These are phyloP conservation scores for Drosophila gunungcola DNA, from an alignment of 1,140 invertebrate species.

Conservation along the genomic window DNA sequence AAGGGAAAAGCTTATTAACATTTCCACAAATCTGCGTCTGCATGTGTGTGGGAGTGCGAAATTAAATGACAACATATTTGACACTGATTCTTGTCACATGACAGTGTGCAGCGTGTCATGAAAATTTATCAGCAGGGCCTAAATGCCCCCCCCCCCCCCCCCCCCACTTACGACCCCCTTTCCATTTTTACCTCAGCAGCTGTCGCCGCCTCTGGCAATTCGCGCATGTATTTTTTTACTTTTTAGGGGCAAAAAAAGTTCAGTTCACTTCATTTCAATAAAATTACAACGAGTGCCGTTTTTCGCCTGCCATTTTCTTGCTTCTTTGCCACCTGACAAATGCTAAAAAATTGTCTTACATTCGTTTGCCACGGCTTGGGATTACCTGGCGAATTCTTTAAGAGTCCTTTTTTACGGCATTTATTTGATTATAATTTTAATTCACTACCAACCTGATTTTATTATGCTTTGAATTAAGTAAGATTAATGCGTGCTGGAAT, in stretches of 20 bases:
- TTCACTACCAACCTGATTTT: slow-evolving; percentile 32
- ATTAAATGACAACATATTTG: slow-evolving; percentile 84
- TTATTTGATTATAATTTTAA: slow-evolving; percentile 52
- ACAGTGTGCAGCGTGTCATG: slow-evolving; percentile 70
- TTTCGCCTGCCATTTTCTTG: slow-evolving; percentile 2
- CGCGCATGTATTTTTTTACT: slow-evolving; percentile 58
- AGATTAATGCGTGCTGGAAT: slow-evolving; percentile 7
- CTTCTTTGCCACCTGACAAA: slow-evolving; percentile 38
- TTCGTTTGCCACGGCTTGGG: slow-evolving; percentile 21
- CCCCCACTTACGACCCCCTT: background rate
- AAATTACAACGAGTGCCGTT: slow-evolving; percentile 54
- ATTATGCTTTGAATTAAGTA: slow-evolving; percentile 11
- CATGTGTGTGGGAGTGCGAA: slow-evolving; percentile 68
- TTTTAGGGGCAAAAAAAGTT: slow-evolving; percentile 39
- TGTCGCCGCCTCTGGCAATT: slow-evolving; percentile 39
- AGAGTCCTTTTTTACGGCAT: slow-evolving; percentile 34
- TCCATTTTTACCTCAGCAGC: slow-evolving; percentile 1
- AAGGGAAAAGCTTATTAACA: slow-evolving; percentile 75
- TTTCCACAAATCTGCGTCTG: slow-evolving; percentile 73
- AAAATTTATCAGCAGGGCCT: slow-evolving; percentile 78
- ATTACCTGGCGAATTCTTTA: slow-evolving; percentile 21
- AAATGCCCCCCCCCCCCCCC: slow-evolving; percentile 46
- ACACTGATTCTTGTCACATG: slow-evolving; percentile 81
- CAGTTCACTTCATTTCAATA: slow-evolving; percentile 60
- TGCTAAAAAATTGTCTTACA: slow-evolving; percentile 50